phyloP scores from a whole-genome alignment of 2,888 invertebrate species.

The Ophion obscuratus region DNA sequence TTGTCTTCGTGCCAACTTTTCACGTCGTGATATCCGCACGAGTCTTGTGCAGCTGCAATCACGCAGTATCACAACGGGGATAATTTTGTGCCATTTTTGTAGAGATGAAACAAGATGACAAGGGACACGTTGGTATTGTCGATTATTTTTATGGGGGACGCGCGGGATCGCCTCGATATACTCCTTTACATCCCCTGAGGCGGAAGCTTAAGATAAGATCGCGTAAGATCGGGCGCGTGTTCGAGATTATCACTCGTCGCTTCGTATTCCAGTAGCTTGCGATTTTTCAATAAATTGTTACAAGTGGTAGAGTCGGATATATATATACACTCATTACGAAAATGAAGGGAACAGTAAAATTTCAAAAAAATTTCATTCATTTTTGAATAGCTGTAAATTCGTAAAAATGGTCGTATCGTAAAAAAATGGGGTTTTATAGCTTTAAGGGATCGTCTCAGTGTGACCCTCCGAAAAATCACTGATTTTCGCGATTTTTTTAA shows the following conservation, averaged over 20 bases:
- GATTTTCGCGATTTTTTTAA: too few relatives aligned
- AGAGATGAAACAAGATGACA: not conserved
- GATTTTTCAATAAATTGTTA: not conserved
- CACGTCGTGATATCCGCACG: too few relatives aligned
- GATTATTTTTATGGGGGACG: not conserved
- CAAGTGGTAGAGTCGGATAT: not conserved
- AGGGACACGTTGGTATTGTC: not conserved
- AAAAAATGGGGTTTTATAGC: too few relatives aligned
- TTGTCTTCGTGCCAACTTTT: too few relatives aligned
- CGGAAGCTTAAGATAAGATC: not conserved
- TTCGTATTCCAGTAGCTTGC: not conserved
- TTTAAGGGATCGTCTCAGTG: too few relatives aligned
- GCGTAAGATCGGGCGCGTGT: not conserved
- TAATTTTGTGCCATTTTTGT: not conserved
- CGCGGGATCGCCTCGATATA: slow-evolving; percentile 16
- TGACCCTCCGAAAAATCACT: too few relatives aligned
- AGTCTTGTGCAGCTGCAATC: too few relatives aligned
- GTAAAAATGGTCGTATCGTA: too few relatives aligned
- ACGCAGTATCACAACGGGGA: not conserved
- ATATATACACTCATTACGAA: not conserved
- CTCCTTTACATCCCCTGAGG: not conserved
- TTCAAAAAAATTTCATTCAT: too few relatives aligned
- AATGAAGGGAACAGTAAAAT: not conserved
- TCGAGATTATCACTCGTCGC: not conserved
- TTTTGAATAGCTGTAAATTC: too few relatives aligned